These are phyloP conservation scores for Epinephelus awoara DNA, from an alignment of 2,797 vertebrate species.

Conservation along the genomic window DNA sequence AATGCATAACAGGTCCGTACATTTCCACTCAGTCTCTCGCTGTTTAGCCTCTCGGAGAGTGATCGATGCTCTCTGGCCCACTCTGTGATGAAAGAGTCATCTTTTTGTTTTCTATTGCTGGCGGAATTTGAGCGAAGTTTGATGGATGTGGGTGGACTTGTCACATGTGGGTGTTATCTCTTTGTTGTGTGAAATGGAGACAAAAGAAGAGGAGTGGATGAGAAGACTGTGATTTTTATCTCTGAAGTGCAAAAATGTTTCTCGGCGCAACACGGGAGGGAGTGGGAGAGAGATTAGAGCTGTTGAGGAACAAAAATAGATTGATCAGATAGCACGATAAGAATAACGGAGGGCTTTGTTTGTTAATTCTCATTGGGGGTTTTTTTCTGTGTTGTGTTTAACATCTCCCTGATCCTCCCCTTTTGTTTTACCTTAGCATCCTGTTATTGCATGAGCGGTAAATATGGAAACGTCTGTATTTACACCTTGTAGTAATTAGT, in stretches of 20 bases:
- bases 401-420: slow-evolving; percentile 75
- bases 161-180: slow-evolving; percentile 85
- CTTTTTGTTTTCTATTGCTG: slow-evolving; percentile 74
- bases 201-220: slow-evolving; percentile 84
- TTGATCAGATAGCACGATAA: slow-evolving; percentile 83
- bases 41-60: slow-evolving; percentile 65
- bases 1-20: slow-evolving; percentile 46
- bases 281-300: slow-evolving; percentile 85
- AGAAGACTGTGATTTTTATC: slow-evolving; percentile 85
- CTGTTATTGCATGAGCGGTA: slow-evolving; percentile 73
- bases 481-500: slow-evolving; percentile 81
- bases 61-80: slow-evolving; percentile 76
- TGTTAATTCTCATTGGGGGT: slow-evolving; percentile 76
- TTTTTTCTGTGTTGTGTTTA: slow-evolving; percentile 71
- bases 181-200: slow-evolving; percentile 86
- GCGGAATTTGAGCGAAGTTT: slow-evolving; percentile 80
- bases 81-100: slow-evolving; percentile 76
- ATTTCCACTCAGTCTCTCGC: slow-evolving; percentile 49
- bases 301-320: slow-evolving; percentile 86
- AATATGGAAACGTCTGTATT: slow-evolving; percentile 84
- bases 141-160: slow-evolving; percentile 86
- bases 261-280: slow-evolving; percentile 76
- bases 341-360: slow-evolving; percentile 82
- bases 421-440: slow-evolving; percentile 69
- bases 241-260: slow-evolving; percentile 85